These are phyloP conservation scores for Oscheius sp. DNA, from an alignment of 1,140 invertebrate genomes.

Conservation along the genomic window DNA sequence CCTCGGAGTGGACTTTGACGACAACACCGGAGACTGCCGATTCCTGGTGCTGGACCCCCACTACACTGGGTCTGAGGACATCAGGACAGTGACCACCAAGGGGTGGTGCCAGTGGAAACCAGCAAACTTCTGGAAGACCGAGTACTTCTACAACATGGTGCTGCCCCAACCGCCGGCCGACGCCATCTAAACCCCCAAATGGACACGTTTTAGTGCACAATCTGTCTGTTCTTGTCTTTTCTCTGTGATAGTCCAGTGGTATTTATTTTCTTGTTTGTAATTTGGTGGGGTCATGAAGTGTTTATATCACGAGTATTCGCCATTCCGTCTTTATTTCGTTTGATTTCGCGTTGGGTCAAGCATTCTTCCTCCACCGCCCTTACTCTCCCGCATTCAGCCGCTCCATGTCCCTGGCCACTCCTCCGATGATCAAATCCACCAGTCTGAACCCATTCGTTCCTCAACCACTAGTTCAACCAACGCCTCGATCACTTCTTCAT, in stretches of 20 bases:
- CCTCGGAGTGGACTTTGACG: slow-evolving; percentile 83
- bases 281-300: not conserved
- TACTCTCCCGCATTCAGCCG: no score
- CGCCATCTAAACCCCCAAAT: not conserved
- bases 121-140: slow-evolving; percentile 53
- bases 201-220: not conserved
- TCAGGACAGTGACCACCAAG: slow-evolving; percentile 65
- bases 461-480: no score
- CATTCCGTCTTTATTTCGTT: no score
- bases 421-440: no score
- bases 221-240: not conserved
- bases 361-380: no score
- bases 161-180: slow-evolving; percentile 36
- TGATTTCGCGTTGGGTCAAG: no score
- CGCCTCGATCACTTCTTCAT: no score
- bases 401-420: no score
- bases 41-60: slow-evolving; percentile 97
- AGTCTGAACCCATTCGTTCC: no score
- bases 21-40: slow-evolving; percentile 71
- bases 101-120: slow-evolving; percentile 60
- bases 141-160: slow-evolving; percentile 57
- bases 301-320: no score
- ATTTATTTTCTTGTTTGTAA: not conserved
- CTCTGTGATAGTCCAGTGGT: not conserved
- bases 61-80: slow-evolving; percentile 76